Evolutionary conservation across 2,797 vertebrate genomes (phyloP).

Genomic region (Sebastes itinus): DNA sequence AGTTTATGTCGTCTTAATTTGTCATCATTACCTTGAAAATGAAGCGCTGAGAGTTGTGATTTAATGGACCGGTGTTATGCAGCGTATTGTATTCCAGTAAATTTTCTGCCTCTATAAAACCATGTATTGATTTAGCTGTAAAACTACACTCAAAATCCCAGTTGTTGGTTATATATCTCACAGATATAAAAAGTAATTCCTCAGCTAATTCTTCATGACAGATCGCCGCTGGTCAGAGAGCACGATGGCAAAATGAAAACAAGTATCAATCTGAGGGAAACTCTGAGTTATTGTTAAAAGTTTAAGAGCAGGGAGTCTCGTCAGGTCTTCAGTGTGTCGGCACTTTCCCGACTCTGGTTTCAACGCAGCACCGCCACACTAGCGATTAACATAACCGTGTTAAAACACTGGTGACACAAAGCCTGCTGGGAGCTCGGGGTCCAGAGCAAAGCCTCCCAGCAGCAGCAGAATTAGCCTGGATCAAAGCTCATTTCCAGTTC

Average conservation of each 20-base stretch:
- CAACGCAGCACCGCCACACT: not conserved
- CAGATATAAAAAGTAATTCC: slow-evolving; percentile 6
- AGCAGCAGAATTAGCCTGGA: slow-evolving; percentile 35
- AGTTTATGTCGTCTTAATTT: slow-evolving; percentile 45
- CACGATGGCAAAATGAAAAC: not conserved
- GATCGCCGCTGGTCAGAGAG: not conserved
- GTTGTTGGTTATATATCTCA: slow-evolving; percentile 12
- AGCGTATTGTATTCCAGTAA: slow-evolving; percentile 38
- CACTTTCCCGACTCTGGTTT: not conserved
- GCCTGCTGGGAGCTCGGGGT: slow-evolving; percentile 42
- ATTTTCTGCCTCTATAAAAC: slow-evolving; percentile 33
- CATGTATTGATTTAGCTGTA: slow-evolving; percentile 42
- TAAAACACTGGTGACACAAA: slow-evolving; percentile 39
- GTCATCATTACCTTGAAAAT: slow-evolving; percentile 38
- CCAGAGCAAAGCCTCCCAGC: slow-evolving; percentile 24
- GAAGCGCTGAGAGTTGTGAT: slow-evolving; percentile 17
- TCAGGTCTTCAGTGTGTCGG: not conserved
- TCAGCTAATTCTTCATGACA: not conserved
- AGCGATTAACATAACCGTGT: slow-evolving; percentile 38
- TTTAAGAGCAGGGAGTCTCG: not conserved
- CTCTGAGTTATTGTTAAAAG: not conserved
- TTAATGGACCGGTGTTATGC: slow-evolving; percentile 14
- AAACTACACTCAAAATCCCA: slow-evolving; percentile 25
- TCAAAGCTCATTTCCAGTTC: slow-evolving; percentile 26
- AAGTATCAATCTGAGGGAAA: not conserved